These are phyloP conservation scores for Micrastur ruficollis DNA, from an alignment of 2,797 vertebrate genomes.

Conservation along the genomic window DNA sequence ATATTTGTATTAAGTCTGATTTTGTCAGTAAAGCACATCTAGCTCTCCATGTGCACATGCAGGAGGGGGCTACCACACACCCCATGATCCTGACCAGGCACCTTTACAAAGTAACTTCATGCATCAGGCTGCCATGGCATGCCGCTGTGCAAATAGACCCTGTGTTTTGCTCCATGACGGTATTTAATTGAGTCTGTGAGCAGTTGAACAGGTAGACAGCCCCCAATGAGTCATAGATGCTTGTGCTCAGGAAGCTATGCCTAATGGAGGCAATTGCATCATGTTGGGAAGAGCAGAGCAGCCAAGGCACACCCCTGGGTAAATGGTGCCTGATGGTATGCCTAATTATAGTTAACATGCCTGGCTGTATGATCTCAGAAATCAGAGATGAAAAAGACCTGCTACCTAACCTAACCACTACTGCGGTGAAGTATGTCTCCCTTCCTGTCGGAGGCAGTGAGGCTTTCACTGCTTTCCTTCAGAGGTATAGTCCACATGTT, in stretches of 20 bases:
- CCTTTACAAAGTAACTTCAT: not conserved
- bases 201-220: not conserved
- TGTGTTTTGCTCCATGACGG: not conserved
- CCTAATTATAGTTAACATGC: not conserved
- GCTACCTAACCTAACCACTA: not conserved
- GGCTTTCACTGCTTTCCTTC: constrained; percentile 10
- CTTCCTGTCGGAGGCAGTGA: not conserved
- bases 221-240: not conserved
- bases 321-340: not conserved
- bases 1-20: not conserved
- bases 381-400: not conserved
- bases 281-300: not conserved
- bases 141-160: not conserved
- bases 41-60: rapidly evolving
- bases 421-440: not conserved
- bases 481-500: not conserved
- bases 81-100: not conserved
- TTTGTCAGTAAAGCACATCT: not conserved
- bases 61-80: not conserved
- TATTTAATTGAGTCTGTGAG: not conserved
- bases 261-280: constrained; percentile 26
- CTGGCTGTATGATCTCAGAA: not conserved
- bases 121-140: not conserved
- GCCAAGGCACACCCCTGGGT: constrained; percentile 17
- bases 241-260: not conserved